phyloP scores from a whole-genome alignment of 1,140 invertebrate species.

The Achroia grisella region DNA sequence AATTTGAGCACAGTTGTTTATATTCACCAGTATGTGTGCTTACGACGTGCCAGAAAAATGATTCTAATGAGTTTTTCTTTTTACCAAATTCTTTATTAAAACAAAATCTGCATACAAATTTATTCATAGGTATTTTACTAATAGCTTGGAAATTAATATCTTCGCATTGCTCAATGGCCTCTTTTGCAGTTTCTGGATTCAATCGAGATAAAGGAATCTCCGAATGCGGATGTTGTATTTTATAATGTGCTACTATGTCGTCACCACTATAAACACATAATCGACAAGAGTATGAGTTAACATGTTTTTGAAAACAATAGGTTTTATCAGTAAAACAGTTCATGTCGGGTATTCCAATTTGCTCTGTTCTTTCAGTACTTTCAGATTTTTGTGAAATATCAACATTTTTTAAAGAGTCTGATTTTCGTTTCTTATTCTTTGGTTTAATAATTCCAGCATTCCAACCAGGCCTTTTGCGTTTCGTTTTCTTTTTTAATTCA shows the following conservation, averaged over 20 bases:
- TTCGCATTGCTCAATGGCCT: constrained; percentile 48
- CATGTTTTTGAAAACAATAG: constrained; percentile 56
- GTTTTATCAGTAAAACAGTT: constrained; percentile 50
- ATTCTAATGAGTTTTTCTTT: constrained; percentile 41
- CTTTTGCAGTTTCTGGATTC: constrained; percentile 60
- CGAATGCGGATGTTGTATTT: constrained; percentile 74
- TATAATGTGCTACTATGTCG: constrained; percentile 80
- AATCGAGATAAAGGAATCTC: constrained; percentile 80
- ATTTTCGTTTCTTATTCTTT: constrained; percentile 44
- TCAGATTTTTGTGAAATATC: not conserved
- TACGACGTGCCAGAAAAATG: constrained; percentile 79
- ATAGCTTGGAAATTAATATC: constrained; percentile 41
- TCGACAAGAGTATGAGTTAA: constrained; percentile 65
- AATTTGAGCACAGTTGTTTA: constrained; percentile 76
- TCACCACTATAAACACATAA: constrained; percentile 76
- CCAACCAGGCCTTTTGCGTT: constrained; percentile 40
- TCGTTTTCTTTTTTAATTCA: constrained; percentile 44
- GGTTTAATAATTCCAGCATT: constrained; percentile 43
- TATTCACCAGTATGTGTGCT: constrained; percentile 84
- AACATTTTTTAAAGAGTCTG: constrained; percentile 2
- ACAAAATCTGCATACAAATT: constrained; percentile 72
- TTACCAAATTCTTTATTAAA: constrained; percentile 46
- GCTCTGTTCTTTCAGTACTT: not conserved
- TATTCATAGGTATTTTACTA: constrained; percentile 37
- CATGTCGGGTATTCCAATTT: constrained; percentile 19